A percentile compares a stretch with the other conserved stretches of the same genome.
These are phyloP conservation scores for Odontothrips loti DNA, from an alignment of 2,888 invertebrate genomes.

Conservation along the genomic window DNA sequence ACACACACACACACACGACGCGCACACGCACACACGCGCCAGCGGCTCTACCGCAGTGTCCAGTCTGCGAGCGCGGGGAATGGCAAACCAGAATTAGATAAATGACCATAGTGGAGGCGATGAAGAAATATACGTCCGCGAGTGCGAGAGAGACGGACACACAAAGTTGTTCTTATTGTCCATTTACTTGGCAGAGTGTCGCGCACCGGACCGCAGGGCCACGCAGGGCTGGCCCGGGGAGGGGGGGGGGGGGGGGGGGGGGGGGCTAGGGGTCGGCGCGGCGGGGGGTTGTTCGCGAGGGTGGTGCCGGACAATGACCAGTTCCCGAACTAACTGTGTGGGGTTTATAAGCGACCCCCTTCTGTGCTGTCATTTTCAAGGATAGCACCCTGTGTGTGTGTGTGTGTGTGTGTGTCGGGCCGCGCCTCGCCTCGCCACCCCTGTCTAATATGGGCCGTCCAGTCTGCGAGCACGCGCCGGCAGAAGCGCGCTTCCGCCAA, in stretches of 20 bases:
- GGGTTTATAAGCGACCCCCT: slow-evolving; percentile 3
- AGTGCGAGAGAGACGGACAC: not conserved
- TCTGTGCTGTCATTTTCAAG: slow-evolving; percentile 21
- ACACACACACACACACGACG: too few relatives aligned
- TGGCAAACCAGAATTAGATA: slow-evolving; percentile 26
- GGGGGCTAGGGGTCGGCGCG: not conserved
- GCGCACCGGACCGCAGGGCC: not conserved
- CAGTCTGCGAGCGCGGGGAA: not conserved
- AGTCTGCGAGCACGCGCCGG: too few relatives aligned
- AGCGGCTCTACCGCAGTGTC: not conserved
- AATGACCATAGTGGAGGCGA: slow-evolving; percentile 16
- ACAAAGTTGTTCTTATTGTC: slow-evolving; percentile 15
- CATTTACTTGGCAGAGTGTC: slow-evolving; percentile 12
- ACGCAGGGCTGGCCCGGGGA: not conserved
- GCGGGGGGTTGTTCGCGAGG: slow-evolving; percentile 9
- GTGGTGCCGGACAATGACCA: slow-evolving; percentile 16
- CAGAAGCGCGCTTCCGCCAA: too few relatives aligned
- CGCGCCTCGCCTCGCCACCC: too few relatives aligned
- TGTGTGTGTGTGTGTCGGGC: too few relatives aligned
- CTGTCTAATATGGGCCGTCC: too few relatives aligned
- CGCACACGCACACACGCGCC: too few relatives aligned
- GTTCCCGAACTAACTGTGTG: not conserved
- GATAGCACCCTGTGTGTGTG: not conserved
- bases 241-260: not conserved
- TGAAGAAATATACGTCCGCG: slow-evolving; percentile 23